A percentile compares a stretch with the other conserved stretches of the same genome.
Evolutionary conservation across 2,113 vertebrate species (phyloP).

Genomic region (Hystrix cristata): DNA sequence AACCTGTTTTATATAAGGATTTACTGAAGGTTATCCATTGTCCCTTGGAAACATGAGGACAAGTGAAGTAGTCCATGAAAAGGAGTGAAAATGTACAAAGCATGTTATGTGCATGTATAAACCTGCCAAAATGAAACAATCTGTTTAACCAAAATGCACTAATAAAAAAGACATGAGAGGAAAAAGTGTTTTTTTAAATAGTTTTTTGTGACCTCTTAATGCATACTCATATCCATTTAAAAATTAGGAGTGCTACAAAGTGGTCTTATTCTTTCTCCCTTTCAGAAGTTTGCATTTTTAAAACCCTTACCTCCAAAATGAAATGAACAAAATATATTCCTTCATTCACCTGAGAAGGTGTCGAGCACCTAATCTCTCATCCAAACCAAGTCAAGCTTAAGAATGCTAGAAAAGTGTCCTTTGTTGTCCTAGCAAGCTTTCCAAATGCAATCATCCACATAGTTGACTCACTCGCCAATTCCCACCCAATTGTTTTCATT

Average conservation of each 20-base stretch:
- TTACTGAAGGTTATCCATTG: background rate
- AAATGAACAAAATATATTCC: background rate
- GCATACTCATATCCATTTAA: background rate
- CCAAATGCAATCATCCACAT: background rate
- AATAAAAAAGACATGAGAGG: background rate
- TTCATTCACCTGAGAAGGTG: background rate
- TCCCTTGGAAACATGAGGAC: background rate
- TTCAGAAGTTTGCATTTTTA: constrained; percentile 20
- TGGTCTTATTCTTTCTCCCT: background rate
- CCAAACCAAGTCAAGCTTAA: background rate
- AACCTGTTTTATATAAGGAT: background rate
- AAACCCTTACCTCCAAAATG: constrained; percentile 26
- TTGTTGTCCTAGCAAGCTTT: background rate
- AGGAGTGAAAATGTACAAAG: background rate
- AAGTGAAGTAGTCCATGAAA: background rate
- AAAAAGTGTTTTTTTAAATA: background rate
- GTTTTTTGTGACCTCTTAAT: background rate
- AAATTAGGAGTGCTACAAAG: background rate
- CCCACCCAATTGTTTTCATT: background rate
- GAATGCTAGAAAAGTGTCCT: background rate
- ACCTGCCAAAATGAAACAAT: background rate
- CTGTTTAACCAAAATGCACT: background rate
- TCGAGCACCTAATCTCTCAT: background rate
- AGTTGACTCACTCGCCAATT: background rate
- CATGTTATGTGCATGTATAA: background rate